phyloP scores from a whole-genome alignment of 2,797 vertebrate species.

The Thunnus albacares region DNA sequence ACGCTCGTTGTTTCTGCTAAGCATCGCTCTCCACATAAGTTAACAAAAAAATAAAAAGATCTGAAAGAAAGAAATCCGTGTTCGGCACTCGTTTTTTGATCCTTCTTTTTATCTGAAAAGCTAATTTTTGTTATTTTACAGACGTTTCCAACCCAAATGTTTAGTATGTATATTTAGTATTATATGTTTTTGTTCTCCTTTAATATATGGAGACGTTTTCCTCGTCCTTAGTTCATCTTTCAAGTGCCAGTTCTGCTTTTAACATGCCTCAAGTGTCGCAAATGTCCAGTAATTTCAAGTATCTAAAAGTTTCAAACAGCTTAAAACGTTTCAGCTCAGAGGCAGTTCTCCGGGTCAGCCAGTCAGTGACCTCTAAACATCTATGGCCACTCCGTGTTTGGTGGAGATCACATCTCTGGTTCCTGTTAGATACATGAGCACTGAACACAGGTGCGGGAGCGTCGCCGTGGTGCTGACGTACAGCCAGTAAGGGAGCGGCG shows the following conservation, averaged over 20 bases:
- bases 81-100: constrained; percentile 27
- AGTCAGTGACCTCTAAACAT: constrained; percentile 83
- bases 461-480: constrained; percentile 94
- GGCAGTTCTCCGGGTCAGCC: background rate
- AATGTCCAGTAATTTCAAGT: constrained; percentile 32
- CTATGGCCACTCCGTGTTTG: constrained; percentile 93
- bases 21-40: background rate
- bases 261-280: background rate
- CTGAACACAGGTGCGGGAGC: constrained; percentile 94
- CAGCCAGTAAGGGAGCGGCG: constrained; percentile 94
- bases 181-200: background rate
- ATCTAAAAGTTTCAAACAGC: constrained; percentile 19
- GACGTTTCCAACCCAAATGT: background rate
- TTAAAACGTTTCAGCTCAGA: background rate
- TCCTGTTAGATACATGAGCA: constrained; percentile 96
- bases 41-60: background rate
- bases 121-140: background rate
- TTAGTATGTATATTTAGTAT: background rate
- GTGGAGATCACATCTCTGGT: constrained; percentile 94
- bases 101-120: background rate
- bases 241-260: background rate
- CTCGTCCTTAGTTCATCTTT: background rate
- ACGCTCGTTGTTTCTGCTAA: background rate
- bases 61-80: background rate
- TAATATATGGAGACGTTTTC: background rate